Evolutionary conservation across 92 coral and sea anemone genomes (phyloP).

Genomic region (Epizoanthus illoricatus): DNA sequence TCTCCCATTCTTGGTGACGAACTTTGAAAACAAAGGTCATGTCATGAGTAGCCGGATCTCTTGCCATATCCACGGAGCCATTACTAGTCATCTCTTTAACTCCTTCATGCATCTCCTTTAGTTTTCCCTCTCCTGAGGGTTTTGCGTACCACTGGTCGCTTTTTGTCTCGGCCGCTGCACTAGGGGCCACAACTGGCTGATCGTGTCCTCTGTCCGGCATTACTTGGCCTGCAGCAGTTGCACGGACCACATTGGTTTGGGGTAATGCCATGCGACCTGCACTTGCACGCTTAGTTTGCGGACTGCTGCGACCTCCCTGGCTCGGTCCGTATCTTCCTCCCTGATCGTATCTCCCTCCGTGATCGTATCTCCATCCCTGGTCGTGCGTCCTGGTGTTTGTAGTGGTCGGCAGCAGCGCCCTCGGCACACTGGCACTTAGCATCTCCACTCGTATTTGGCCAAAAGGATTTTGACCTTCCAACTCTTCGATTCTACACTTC

Average conservation of each 20-base stretch:
- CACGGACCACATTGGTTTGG: no score
- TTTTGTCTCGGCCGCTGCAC: not conserved
- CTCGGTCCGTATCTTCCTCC: not conserved
- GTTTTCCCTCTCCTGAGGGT: slow-evolving; percentile 28
- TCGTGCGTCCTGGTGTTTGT: not conserved
- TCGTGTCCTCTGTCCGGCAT: no score
- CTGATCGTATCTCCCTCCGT: not conserved
- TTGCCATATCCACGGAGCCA: slow-evolving; percentile 20
- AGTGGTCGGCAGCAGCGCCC: no score
- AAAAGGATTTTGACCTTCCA: slow-evolving; percentile 23
- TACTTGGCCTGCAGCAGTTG: no score
- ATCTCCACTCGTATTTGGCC: not conserved
- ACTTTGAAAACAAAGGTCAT: slow-evolving; percentile 31
- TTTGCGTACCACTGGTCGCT: slow-evolving; percentile 49
- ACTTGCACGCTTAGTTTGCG: not conserved
- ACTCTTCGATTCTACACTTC: not conserved
- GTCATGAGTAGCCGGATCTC: slow-evolving; percentile 38
- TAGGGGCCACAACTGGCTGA: no score
- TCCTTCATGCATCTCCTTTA: slow-evolving; percentile 29
- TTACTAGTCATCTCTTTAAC: slow-evolving; percentile 20
- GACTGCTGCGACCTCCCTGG: not conserved
- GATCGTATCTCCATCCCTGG: not conserved
- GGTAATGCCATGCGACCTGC: not conserved
- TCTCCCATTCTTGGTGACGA: slow-evolving; percentile 32
- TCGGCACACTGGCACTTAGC: not conserved